Base-by-base conservation (phyloP, 2,797 vertebrate species). In the Capromys pilorides region DNA sequence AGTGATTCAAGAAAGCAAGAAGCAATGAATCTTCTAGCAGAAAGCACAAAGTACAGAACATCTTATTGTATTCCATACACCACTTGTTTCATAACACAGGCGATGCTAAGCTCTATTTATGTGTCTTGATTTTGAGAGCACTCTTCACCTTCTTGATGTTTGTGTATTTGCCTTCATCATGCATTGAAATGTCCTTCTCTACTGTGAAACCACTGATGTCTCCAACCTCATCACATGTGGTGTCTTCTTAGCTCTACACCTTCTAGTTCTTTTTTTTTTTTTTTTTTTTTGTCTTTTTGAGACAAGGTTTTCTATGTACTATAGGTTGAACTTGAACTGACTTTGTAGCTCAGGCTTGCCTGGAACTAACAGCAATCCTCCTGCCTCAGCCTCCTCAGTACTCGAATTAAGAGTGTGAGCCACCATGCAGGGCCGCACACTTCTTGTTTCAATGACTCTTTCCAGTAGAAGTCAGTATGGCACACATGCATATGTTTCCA, bases 1-100 rank as follows among this genome's bases (percentile, higher is more conserved):
- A 73, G 87, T 69, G 31, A 89, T 5, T 85, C 33, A 83, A 89
- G 54, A 84, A 90, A 85, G 22, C 41, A 81, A 41, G n/a, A 94
- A 45, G 22, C n/a, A 59, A 5, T 51, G 49, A 92, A 83, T 36
- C 10, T n/a, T 41, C 1, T 19, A 62, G 10, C 24, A 91, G 9
- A 89, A 79, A 71, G 67, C 26, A 82, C 2, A 83, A 83, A 87
- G 22, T 4, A 41, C 78, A 49, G 31, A 51, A 31, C 21, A 14
- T 31, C 45, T 33, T 13, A 2, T 18, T 66, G 6, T 69, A 31
- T 31, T 75, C 7, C n/a, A 9, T 0, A 71, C 9, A 83, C 0
- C 12, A 81, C 33, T 39, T 78, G 41, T 19, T 85, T 79, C 18
- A 14, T 14, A 71, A 19, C 5, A 66, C 9, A 26, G 31, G 19